Conservation (phyloP, 2,888 invertebrate species). For the Pristionchus fissidentatus region DNA sequence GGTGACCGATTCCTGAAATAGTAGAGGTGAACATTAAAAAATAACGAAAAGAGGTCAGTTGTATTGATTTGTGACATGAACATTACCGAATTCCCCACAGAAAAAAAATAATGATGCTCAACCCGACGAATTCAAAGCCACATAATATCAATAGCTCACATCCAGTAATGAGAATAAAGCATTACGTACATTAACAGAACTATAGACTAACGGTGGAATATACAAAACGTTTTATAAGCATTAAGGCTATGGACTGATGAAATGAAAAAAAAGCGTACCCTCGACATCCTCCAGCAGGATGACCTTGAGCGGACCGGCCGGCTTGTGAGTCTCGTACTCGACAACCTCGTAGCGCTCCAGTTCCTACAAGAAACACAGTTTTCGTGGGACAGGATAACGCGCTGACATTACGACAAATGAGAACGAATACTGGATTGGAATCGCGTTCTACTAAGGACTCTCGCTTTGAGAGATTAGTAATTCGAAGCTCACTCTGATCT, state of each 20-base stretch:
- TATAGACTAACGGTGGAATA: no score
- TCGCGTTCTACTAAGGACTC: constrained; percentile 60
- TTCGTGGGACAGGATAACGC: neutral
- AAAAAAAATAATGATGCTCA: constrained; percentile 6
- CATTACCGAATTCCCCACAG: neutral
- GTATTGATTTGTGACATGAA: neutral
- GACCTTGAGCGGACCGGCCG: constrained; percentile 66
- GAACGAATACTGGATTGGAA: neutral
- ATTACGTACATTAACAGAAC: no score
- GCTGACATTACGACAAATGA: neutral
- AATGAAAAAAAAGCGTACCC: constrained; percentile 62
- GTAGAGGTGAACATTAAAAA: neutral
- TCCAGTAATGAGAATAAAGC: no score
- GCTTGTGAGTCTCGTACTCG: constrained; percentile 57
- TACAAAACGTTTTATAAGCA: no score
- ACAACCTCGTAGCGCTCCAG: constrained; percentile 64
- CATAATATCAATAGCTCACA: no score
- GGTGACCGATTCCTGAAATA: constrained; percentile 70
- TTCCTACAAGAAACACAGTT: constrained; percentile 50
- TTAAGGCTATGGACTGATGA: no score
- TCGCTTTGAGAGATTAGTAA: constrained; percentile 65
- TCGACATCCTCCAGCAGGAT: constrained; percentile 72
- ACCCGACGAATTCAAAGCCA: no score
- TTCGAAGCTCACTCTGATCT: constrained; percentile 49
- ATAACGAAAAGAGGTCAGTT: neutral